Evolutionary conservation across 2,888 invertebrate genomes (phyloP).

Genomic region (Drosophila aldrichi): DNA sequence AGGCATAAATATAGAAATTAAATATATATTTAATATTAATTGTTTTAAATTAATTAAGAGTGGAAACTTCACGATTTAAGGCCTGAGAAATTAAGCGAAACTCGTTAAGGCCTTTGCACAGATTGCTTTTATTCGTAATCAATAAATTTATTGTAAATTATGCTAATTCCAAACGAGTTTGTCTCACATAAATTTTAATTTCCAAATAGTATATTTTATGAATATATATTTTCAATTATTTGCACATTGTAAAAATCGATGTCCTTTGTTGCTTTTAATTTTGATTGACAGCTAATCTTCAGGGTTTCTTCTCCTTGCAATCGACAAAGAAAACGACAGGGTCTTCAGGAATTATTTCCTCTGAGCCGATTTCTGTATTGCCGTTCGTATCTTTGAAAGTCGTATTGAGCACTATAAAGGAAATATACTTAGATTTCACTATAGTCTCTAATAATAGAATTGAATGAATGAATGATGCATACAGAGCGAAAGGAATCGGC

Average conservation of each 20-base stretch:
- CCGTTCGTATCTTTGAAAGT: not conserved
- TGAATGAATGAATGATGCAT: slow-evolving; percentile 7
- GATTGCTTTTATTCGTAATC: not conserved
- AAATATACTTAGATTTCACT: not conserved
- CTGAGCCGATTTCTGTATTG: not conserved
- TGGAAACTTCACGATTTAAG: no score
- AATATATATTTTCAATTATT: not conserved
- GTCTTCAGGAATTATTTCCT: no score
- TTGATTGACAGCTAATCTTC: not conserved
- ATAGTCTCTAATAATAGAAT: not conserved
- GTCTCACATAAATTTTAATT: not conserved
- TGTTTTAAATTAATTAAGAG: not conserved
- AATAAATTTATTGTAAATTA: not conserved
- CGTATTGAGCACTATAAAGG: slow-evolving; percentile 6
- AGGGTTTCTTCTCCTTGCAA: not conserved
- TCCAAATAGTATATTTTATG: not conserved
- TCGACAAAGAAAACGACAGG: not conserved
- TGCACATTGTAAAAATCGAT: not conserved
- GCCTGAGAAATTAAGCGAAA: not conserved
- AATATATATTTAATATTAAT: not conserved
- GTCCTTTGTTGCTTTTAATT: not conserved
- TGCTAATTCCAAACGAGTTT: not conserved
- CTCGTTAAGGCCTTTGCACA: not conserved
- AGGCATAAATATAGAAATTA: not conserved
- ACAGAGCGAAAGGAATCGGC: not conserved